Percentiles rank a stretch among this genome's conserved stretches.
Conservation (phyloP, 2,888 invertebrate species). For the Apamea crenata region DNA sequence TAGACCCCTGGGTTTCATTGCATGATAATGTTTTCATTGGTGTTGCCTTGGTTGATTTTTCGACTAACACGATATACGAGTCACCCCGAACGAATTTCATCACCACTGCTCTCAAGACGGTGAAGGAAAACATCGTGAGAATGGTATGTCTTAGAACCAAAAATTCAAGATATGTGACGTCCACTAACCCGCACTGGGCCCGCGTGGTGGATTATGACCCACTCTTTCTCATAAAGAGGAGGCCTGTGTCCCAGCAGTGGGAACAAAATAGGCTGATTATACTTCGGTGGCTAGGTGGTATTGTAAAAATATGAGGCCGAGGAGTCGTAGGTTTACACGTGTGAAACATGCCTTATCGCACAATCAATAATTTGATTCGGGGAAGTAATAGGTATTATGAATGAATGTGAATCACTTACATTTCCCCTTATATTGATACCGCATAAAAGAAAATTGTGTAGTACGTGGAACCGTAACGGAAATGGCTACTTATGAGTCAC, state of each 20-base stretch:
- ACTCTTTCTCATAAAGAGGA: background rate
- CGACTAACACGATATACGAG: background rate
- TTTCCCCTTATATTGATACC: slow-evolving; percentile 23
- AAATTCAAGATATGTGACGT: background rate
- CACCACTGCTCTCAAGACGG: background rate
- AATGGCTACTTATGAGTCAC: slow-evolving; percentile 19
- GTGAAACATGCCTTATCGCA: background rate
- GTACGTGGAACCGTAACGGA: slow-evolving; percentile 22
- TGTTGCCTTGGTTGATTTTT: background rate
- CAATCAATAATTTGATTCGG: background rate
- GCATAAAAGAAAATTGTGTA: slow-evolving; percentile 24
- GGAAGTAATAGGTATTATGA: slow-evolving; percentile 10
- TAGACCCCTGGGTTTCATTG: background rate
- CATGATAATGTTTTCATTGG: background rate
- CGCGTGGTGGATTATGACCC: background rate
- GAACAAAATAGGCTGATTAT: background rate
- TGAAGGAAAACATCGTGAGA: background rate
- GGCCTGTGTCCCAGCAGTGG: background rate
- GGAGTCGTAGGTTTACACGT: background rate
- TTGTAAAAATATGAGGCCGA: background rate
- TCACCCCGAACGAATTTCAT: background rate
- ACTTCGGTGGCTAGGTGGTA: background rate
- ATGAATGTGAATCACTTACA: slow-evolving; percentile 24
- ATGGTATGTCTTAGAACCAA: background rate
- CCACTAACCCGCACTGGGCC: background rate